phyloP scores from a whole-genome alignment of 1,140 invertebrate species.

The Drosophila prosaltans region DNA sequence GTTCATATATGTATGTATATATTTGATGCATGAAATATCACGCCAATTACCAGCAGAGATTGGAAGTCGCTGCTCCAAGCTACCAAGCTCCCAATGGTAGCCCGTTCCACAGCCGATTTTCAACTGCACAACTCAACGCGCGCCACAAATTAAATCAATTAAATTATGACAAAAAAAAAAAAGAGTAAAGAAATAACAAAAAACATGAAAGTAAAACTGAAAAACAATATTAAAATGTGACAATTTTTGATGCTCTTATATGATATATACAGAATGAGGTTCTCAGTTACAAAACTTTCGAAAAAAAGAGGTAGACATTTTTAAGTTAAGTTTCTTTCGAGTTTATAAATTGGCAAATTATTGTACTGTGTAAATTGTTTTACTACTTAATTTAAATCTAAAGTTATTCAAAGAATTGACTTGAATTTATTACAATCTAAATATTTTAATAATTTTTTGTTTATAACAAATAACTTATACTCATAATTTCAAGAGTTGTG shows the following conservation, averaged over 20 bases:
- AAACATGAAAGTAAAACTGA: background rate
- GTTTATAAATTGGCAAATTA: too few relatives aligned
- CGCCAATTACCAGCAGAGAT: slow-evolving; percentile 61
- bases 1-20: slow-evolving; percentile 6
- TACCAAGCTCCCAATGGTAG: slow-evolving; percentile 21
- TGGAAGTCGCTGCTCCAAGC: slow-evolving; percentile 20
- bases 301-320: too few relatives aligned
- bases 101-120: slow-evolving; percentile 6
- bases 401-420: too few relatives aligned
- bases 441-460: too few relatives aligned
- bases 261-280: background rate
- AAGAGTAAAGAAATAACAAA: slow-evolving; percentile 12
- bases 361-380: too few relatives aligned
- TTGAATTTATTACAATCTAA: too few relatives aligned
- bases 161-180: slow-evolving; percentile 38
- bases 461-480: too few relatives aligned
- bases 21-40: slow-evolving; percentile 71
- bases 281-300: too few relatives aligned
- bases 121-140: slow-evolving; percentile 26
- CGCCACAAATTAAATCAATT: slow-evolving; percentile 77
- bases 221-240: background rate
- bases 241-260: background rate
- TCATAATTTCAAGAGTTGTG: too few relatives aligned
- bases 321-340: too few relatives aligned
- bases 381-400: too few relatives aligned